These are phyloP conservation scores for Heteropelma amictum DNA, from an alignment of 2,888 invertebrate genomes.

Conservation along the genomic window DNA sequence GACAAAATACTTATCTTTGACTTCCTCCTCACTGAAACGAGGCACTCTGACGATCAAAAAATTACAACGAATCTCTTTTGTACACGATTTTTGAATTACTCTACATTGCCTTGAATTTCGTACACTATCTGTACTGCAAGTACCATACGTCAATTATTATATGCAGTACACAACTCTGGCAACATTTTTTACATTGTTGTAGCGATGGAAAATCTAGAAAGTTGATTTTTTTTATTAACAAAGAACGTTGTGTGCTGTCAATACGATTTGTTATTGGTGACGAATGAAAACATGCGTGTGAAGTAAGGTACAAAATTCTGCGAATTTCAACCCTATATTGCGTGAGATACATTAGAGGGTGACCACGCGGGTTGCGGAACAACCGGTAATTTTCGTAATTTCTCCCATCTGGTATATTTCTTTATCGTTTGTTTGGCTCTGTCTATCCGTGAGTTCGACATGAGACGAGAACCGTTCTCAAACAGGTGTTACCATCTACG, in stretches of 20 bases:
- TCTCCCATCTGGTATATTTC: slow-evolving; percentile 10
- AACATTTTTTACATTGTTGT: no score
- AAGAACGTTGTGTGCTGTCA: neutral
- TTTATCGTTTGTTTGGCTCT: neutral
- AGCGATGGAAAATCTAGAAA: no score
- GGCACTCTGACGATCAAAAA: neutral
- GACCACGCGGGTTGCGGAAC: slow-evolving; percentile 1
- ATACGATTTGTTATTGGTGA: neutral
- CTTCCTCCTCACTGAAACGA: neutral
- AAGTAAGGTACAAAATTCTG: slow-evolving; percentile 24
- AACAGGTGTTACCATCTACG: neutral
- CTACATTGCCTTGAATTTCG: no score
- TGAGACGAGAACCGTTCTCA: neutral
- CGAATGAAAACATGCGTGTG: neutral
- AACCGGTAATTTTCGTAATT: slow-evolving; percentile 46
- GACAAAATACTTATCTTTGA: neutral
- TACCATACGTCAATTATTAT: no score
- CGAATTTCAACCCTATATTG: slow-evolving; percentile 37
- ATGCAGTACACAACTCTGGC: no score
- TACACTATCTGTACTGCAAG: no score
- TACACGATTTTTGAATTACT: no score
- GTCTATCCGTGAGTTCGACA: neutral
- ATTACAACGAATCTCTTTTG: no score
- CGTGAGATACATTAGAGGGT: slow-evolving; percentile 15
- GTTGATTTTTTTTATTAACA: no score